Evolutionary conservation across 1,140 invertebrate genomes (phyloP), one percentile per base, ranked within the genome.

Genomic region (Pogonomyrmex barbatus): DNA sequence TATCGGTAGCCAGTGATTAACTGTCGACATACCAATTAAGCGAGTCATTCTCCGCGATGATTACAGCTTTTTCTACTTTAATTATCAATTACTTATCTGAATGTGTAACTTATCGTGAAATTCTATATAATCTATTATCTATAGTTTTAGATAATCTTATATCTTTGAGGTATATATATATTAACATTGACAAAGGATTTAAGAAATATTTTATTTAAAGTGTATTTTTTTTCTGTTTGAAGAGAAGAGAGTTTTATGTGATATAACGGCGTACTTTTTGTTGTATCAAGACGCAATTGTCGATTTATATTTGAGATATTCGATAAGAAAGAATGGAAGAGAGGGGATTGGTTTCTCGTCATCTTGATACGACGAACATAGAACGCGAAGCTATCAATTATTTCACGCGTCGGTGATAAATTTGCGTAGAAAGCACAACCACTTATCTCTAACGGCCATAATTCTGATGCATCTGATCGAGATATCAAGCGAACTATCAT

Each of bases 381-480:
- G n/a, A 45, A 39, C 67, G 65, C 50, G 68, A 4, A 50, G 56
- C 56, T 77, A 88, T 84, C 45, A 67, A 87, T 88, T 89, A 73
- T 30, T 68, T 87, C 63, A 50, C 60, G 24, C 54, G 50, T 42
- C 68, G 45, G 68, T 88, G 87, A 89, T 76, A 83, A 81, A 88
- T 89, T 71, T 65, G 56, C 87, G 54, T 42, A 78, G 75, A 88
- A 88, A 88, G 33, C 56, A 70, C 56, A 45, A 68, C 9, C 83
- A 52, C 77, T 88, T 81, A 77, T 75, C 54, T 88, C 45, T 50
- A 36, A 24, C 33, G 0, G 47, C 50, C 47, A 56, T 85, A 85
- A 79, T 50, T 89, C 75, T 52, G 73, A 30, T 17, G 75, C 60
- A 36, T 33, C 45, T 58, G 63, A 60, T 71, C 76, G 75, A 79